Percentiles rank a stretch among this genome's conserved stretches.
Conservation (phyloP, 2,888 invertebrate genomes). For the Lathronympha strigana region DNA sequence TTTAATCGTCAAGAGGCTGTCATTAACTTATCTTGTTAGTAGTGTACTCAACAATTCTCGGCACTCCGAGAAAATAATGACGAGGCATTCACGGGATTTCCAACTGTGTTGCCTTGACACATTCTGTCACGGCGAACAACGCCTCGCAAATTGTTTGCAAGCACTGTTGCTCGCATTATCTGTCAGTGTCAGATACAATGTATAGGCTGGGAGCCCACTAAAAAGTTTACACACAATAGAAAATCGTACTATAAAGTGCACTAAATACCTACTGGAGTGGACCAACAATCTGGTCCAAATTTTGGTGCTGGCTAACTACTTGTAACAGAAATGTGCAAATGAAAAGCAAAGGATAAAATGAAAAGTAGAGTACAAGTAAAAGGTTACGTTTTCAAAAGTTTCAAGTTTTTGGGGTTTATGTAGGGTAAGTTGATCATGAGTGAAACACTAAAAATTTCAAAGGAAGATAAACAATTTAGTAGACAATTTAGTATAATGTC, state of each 20-base stretch:
- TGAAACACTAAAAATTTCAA: too few species aligned
- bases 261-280: too few species aligned
- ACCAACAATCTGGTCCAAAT: too few species aligned
- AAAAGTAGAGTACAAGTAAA: too few species aligned
- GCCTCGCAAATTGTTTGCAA: constrained; percentile 36
- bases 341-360: too few species aligned
- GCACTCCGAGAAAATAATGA: constrained; percentile 23
- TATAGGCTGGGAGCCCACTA: constrained; percentile 2
- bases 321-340: too few species aligned
- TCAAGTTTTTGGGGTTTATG: too few species aligned
- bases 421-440: too few species aligned
- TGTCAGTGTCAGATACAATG: constrained; percentile 36
- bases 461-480: too few species aligned
- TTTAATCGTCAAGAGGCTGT: not conserved
- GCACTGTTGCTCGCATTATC: constrained; percentile 36
- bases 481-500: too few species aligned
- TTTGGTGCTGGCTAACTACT: too few species aligned
- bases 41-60: not conserved
- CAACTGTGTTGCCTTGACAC: constrained; percentile 19
- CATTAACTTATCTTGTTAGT: constrained; percentile 1
- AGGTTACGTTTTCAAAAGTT: too few species aligned
- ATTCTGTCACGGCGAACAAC: constrained; percentile 34
- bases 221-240: not conserved
- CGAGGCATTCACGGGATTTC: constrained; percentile 17
- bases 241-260: not conserved